Percentiles rank a stretch among this genome's conserved stretches.
These are phyloP conservation scores for Didymodactylos carnosus DNA, from an alignment of 2,888 invertebrate genomes.

Conservation along the genomic window DNA sequence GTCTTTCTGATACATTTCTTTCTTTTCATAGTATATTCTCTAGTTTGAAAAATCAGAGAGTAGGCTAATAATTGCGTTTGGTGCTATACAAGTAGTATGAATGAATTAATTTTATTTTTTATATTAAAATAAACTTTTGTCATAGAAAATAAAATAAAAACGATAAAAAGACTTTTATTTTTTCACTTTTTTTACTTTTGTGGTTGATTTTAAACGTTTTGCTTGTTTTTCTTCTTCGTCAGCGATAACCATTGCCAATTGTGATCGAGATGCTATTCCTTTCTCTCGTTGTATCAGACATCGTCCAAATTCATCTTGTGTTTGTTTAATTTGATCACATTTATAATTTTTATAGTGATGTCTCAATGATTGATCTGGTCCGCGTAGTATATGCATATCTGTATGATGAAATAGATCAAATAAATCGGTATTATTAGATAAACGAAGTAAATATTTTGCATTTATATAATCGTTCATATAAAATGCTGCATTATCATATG, in stretches of 20 bases:
- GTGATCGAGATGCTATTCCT: slow-evolving; percentile 25
- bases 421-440: slow-evolving; percentile 35
- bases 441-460: slow-evolving; percentile 45
- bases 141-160: no score
- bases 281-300: slow-evolving; percentile 22
- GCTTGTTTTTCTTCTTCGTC: neutral
- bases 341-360: slow-evolving; percentile 32
- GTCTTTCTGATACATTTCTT: no score
- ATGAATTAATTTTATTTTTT: no score
- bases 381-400: slow-evolving; percentile 52
- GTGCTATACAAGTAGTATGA: neutral
- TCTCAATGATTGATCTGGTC: slow-evolving; percentile 57
- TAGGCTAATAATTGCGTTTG: no score
- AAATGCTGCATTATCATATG: slow-evolving; percentile 54
- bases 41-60: no score
- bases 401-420: slow-evolving; percentile 51
- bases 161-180: neutral
- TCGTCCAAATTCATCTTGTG: slow-evolving; percentile 20
- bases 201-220: neutral
- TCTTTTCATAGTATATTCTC: no score
- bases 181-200: neutral
- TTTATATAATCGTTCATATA: slow-evolving; percentile 54
- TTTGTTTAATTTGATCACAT: slow-evolving; percentile 8
- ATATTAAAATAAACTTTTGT: no score
- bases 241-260: slow-evolving; percentile 22